phyloP scores from a whole-genome alignment of 2,888 invertebrate genomes.

The Heteromurus nitidus region DNA sequence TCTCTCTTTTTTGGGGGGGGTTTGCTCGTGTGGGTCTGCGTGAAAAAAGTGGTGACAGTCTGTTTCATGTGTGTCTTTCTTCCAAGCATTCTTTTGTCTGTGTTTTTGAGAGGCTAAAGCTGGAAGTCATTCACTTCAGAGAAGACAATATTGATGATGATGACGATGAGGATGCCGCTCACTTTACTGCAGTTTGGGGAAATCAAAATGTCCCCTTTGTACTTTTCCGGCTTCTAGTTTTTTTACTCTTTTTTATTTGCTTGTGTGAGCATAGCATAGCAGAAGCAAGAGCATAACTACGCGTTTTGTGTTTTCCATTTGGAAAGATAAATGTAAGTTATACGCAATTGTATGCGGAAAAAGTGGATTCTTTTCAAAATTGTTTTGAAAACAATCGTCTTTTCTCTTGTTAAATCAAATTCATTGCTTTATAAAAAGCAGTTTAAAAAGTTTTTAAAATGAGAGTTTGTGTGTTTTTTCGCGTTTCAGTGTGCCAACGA shows the following conservation, averaged over 20 bases:
- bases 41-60: slow-evolving; percentile 17
- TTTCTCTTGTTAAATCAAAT: no score
- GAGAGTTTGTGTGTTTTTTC: not conserved
- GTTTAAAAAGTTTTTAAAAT: slow-evolving; percentile 15
- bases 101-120: not conserved
- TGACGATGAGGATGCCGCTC: not conserved
- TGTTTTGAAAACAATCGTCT: no score
- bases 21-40: not conserved
- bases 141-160: slow-evolving; percentile 6
- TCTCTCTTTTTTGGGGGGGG: not conserved
- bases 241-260: slow-evolving; percentile 10
- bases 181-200: slow-evolving; percentile 53
- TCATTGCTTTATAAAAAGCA: slow-evolving; percentile 14
- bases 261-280: no score
- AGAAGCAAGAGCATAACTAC: not conserved
- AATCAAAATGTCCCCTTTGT: slow-evolving; percentile 36
- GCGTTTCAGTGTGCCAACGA: not conserved
- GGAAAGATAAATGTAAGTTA: no score
- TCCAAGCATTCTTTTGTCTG: not conserved
- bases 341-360: no score
- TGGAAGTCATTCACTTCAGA: not conserved
- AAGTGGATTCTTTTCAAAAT: no score
- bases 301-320: no score
- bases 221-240: not conserved
- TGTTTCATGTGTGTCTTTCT: slow-evolving; percentile 1